A percentile compares a stretch with the other conserved stretches of the same genome.
phyloP scores from a whole-genome alignment of 2,113 vertebrate genomes.

The Aviceda subcristata region DNA sequence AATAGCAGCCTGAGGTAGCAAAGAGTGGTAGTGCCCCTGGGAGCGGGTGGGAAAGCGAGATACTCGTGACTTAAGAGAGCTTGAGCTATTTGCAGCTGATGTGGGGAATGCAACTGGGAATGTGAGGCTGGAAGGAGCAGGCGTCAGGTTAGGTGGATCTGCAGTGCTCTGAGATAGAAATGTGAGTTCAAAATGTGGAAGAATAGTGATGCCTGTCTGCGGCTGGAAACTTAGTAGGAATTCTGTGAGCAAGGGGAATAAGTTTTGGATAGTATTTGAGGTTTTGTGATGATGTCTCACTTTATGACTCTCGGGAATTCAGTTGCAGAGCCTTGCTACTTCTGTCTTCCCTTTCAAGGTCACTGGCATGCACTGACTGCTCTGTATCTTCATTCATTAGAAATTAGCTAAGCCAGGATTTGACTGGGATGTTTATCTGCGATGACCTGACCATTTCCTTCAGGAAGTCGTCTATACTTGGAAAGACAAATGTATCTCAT shows the following conservation, averaged over 20 bases:
- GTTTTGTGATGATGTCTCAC: neutral
- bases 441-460: neutral
- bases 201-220: neutral
- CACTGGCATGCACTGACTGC: neutral
- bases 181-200: neutral
- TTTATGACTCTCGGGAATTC: neutral
- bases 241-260: neutral
- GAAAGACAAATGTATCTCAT: neutral
- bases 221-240: neutral
- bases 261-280: neutral
- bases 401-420: neutral
- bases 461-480: neutral
- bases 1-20: neutral
- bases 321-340: neutral
- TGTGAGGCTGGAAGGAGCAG: neutral
- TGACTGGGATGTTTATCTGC: neutral
- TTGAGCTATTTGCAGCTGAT: neutral
- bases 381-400: neutral
- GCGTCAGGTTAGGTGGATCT: neutral
- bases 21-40: neutral
- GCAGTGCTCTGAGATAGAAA: neutral
- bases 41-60: neutral
- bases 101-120: neutral
- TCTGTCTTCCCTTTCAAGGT: neutral
- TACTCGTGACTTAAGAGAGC: neutral